Base-by-base conservation (phyloP, 2,888 invertebrate species). In the Agapetus fuscipes region DNA sequence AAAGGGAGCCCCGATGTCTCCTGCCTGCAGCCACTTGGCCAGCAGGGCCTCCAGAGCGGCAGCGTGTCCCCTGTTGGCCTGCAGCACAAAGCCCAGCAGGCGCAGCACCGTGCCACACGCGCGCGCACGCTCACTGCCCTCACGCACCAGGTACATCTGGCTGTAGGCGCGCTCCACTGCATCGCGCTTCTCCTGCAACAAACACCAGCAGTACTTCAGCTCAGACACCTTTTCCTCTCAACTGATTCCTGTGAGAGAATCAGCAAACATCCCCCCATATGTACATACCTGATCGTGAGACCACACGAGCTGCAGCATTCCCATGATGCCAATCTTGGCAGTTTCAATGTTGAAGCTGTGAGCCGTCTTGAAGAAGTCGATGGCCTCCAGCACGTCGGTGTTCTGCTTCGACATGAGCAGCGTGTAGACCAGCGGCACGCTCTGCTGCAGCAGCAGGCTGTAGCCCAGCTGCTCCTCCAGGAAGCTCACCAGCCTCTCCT, bases 301-400 rank as follows among this genome's bases (percentile, higher is more conserved):
- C 77, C 83, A 83, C 39, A 90, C 81, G 31, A 90, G 68, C 37
- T 75, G 67, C 49, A 90, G 59, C 83, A 91, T 87, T 51, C 77
- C 76, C 41, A 76, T 71, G 42, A 90, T 76, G 2, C 87, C 89
- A 24, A 63, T 54, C 49, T 78, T 73, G 3, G 83, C 80, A 34
- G 78, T 78, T 44, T 78, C 75, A n/a, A 89, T 76, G 37, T 81
- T 78, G 54, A 88, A 88, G 48, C 83, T 74, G 53, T 78, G 80
- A 1, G 86, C 85, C 0, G 82, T 76, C 0, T 86, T 84, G 51
- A 95, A 84, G 57, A 94, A 89, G 42, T 87, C 81, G 16, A 95
- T 83, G 0, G 94, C 85, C 58, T 94, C 95, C 37, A 82, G 74
- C 10, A 90, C 84, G 58, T 94, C 94, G 0, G 83, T 75, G 3